Evolutionary conservation across 1,140 invertebrate species (phyloP), one percentile per base, ranked within the genome.

Genomic region (Tachypleus tridentatus): DNA sequence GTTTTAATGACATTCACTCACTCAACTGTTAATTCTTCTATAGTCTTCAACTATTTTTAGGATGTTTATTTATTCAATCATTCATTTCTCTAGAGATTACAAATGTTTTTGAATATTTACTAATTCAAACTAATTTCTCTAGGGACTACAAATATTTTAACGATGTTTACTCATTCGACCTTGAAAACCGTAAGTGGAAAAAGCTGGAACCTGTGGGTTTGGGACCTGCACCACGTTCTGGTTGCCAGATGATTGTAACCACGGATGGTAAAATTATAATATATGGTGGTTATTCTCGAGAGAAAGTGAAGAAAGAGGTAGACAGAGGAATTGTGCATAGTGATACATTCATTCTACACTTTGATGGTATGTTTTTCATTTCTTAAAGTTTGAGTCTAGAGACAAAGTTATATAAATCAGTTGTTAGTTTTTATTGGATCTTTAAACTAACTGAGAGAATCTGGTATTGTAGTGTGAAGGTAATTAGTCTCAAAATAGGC

Each of bases 81-180:
- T 58, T 49, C 29, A 54, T 66, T 49, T 60, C 70, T 81, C 86
- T 4, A 83, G 88, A 63, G 86, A 91, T 59, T 95, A 87, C 73
- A 29, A 29, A 29, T 29, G 2, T 2, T 9, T 58, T 49, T 2
- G 3, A 47, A 58, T 58, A 3, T 9, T 9, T 47, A 7, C 10
- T 56, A 1, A 10, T 10, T 6, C 49, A 5, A 6, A 47, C 49
- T 49, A 49, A 54, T 66, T 49, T 60, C 70, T 81, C 86, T 4
- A 83, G 88, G 63, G 86, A 91, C 59, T 95, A 87, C 73, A 87
- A 87, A 71, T 97, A 96, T 77, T 93, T 84, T 73, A 94, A 94
- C 77, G 93, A 97, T 79, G 74, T 93, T 4, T 81, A 93, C 76
- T 77, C 83, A 49, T 96, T 97, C 76, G 85, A 89, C 72, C 77